phyloP scores from a whole-genome alignment of 2,888 invertebrate species.

The Incurvaria masculella region DNA sequence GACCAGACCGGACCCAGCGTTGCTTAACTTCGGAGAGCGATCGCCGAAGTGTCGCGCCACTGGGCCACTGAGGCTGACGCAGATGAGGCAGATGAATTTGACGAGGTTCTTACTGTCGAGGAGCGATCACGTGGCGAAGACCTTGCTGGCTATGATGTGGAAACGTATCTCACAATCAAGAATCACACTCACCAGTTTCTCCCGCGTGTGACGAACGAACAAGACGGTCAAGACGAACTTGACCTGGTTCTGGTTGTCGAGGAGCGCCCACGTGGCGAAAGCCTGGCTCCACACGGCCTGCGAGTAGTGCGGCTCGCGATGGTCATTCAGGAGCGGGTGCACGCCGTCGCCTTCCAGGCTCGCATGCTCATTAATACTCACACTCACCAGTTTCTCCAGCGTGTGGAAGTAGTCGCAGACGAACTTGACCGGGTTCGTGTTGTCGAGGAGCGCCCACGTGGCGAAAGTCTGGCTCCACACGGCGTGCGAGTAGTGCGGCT shows the following conservation, averaged over 20 bases:
- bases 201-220: constrained; percentile 29
- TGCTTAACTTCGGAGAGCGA: too few relatives aligned
- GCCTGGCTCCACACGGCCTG: constrained; percentile 28
- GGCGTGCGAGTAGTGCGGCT: constrained; percentile 15
- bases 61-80: too few relatives aligned
- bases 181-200: constrained; percentile 28
- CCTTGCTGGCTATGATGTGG: too few relatives aligned
- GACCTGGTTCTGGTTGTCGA: constrained; percentile 30
- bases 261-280: constrained; percentile 33
- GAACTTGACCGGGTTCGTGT: constrained; percentile 26
- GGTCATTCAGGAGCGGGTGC: constrained; percentile 11
- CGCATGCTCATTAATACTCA: too few relatives aligned
- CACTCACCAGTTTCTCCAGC: constrained; percentile 29
- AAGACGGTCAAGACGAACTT: constrained; percentile 32
- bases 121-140: too few relatives aligned
- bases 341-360: constrained; percentile 19
- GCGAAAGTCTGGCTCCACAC: constrained; percentile 32
- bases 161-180: too few relatives aligned
- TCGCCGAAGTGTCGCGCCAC: too few relatives aligned
- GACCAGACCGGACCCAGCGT: too few relatives aligned
- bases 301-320: constrained; percentile 13
- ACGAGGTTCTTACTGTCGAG: too few relatives aligned
- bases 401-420: constrained; percentile 34
- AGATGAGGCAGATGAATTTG: too few relatives aligned
- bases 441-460: constrained; percentile 33